These are phyloP conservation scores for Drosophila infuscata DNA, from an alignment of 2,888 invertebrate genomes.

Conservation along the genomic window DNA sequence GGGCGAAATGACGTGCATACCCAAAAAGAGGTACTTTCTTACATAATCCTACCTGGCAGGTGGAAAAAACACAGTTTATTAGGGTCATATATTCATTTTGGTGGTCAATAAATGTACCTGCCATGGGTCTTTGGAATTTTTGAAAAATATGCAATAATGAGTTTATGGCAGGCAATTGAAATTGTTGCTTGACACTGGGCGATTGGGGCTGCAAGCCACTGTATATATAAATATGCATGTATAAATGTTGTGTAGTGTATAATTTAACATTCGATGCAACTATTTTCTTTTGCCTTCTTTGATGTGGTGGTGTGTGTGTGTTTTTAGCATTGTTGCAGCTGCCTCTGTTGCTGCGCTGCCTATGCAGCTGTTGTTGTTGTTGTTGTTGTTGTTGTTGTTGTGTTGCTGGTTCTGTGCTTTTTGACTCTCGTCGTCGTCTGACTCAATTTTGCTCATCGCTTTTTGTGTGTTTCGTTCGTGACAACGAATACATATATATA, in stretches of 20 bases:
- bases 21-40: too few species aligned
- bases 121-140: too few species aligned
- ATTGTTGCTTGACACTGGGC: too few species aligned
- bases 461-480: slow-evolving; percentile 36
- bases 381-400: neutral
- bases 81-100: too few species aligned
- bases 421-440: slow-evolving; percentile 37
- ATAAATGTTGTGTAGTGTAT: neutral
- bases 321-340: slow-evolving; percentile 30
- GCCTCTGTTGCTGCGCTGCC: slow-evolving; percentile 1
- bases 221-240: neutral
- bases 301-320: slow-evolving; percentile 39
- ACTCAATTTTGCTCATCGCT: slow-evolving; percentile 40
- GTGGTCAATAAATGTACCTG: too few species aligned
- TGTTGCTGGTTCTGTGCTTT: slow-evolving; percentile 9
- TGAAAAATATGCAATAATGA: too few species aligned
- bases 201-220: too few species aligned
- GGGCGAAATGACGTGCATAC: too few species aligned
- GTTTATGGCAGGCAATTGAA: too few species aligned
- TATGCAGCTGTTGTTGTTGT: neutral
- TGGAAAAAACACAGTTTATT: too few species aligned
- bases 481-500: slow-evolving; percentile 29
- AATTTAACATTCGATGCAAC: slow-evolving; percentile 22
- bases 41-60: too few species aligned
- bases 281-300: slow-evolving; percentile 37